phyloP scores from a whole-genome alignment of 2,888 invertebrate species.

The Nomada fabriciana region DNA sequence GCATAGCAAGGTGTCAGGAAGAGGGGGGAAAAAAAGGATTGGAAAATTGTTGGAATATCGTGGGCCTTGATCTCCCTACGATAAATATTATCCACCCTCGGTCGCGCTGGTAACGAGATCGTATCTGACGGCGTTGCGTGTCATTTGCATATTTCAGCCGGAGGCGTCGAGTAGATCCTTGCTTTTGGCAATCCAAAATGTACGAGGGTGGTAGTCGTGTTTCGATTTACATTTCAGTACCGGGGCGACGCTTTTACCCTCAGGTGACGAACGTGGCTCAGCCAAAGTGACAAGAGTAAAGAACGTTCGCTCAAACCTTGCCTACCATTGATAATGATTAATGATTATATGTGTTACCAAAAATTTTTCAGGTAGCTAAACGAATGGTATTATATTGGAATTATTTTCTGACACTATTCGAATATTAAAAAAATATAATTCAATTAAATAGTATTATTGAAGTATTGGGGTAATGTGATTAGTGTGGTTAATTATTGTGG shows the following conservation, averaged over 20 bases:
- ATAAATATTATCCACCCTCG: conserved; percentile 64
- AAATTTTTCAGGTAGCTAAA: no score
- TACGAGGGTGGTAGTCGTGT: conserved; percentile 63
- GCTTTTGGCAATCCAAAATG: conserved; percentile 72
- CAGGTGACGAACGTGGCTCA: conserved; percentile 47
- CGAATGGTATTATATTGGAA: no score
- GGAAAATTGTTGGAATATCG: conserved; percentile 29
- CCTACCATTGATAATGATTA: conserved; percentile 3
- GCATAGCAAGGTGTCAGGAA: neutral
- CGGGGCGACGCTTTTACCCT: conserved; percentile 36
- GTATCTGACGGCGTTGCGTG: conserved; percentile 77
- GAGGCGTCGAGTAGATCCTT: conserved; percentile 74
- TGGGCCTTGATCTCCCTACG: conserved; percentile 48
- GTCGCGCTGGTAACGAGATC: conserved; percentile 76
- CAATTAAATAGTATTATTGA: neutral
- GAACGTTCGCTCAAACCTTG: conserved; percentile 12
- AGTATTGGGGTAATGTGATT: neutral
- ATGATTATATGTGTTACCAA: no score
- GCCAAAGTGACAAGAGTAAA: conserved; percentile 22
- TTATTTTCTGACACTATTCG: no score
- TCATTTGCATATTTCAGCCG: conserved; percentile 82
- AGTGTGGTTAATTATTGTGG: no score
- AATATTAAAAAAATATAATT: no score
- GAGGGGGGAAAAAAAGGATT: neutral
- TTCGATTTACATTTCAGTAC: conserved; percentile 77